phyloP scores from a whole-genome alignment of 2,113 vertebrate genomes.

The Buteo buteo region DNA sequence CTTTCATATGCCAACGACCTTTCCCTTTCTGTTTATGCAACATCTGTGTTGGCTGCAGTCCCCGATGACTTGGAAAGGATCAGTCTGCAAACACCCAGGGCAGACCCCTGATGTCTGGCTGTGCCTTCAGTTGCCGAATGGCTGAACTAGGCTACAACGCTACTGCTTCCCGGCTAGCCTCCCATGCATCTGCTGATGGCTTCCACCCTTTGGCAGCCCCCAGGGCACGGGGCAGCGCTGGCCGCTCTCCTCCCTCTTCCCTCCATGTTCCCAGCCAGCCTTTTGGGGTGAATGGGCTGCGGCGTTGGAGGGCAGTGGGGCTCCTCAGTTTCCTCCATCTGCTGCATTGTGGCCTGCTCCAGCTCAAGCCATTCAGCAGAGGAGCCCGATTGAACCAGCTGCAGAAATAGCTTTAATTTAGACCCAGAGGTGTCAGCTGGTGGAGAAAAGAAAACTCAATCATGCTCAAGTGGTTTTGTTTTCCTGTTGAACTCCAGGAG shows the following conservation, averaged over 20 bases:
- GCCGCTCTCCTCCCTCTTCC: background rate
- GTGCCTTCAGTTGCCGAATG: background rate
- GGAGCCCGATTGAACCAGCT: background rate
- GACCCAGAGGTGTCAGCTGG: background rate
- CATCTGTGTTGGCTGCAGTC: rapidly evolving
- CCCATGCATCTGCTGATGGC: rapidly evolving
- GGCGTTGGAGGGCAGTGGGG: background rate
- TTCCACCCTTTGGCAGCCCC: background rate
- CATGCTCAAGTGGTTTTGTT: rapidly evolving
- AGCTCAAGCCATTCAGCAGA: background rate
- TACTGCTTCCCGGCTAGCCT: background rate
- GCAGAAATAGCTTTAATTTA: background rate
- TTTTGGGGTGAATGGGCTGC: background rate
- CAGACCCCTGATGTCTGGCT: background rate
- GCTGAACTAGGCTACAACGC: background rate
- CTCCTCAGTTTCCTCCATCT: background rate
- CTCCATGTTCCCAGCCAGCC: too few species aligned
- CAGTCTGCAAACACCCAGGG: too few species aligned
- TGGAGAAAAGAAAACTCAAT: background rate
- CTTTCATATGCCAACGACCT: rapidly evolving
- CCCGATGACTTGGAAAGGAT: background rate
- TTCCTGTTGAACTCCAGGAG: background rate
- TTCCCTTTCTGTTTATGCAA: background rate
- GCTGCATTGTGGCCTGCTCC: background rate
- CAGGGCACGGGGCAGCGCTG: background rate